Evolutionary conservation across 2,113 vertebrate species (phyloP).

Genomic region (Mesitornis unicolor): DNA sequence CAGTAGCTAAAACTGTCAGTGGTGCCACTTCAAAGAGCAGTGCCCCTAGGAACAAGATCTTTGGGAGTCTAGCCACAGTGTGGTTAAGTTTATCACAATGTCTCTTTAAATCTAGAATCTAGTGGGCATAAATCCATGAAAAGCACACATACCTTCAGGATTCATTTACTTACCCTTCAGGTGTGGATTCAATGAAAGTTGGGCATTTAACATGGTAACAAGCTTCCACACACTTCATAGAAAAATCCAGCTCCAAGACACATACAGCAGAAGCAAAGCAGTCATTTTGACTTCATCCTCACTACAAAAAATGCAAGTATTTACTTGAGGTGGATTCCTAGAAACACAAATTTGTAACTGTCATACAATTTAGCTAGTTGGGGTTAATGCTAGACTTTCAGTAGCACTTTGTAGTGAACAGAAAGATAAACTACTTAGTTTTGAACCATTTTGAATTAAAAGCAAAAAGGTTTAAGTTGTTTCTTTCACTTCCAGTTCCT

Average conservation of each 20-base stretch:
- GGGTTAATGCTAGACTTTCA: background rate
- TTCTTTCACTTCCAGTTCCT: background rate
- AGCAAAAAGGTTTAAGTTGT: background rate
- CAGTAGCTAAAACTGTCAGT: conserved; percentile 13
- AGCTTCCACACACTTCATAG: background rate
- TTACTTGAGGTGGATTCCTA: background rate
- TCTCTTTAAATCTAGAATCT: conserved; percentile 31
- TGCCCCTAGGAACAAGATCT: conserved; percentile 10
- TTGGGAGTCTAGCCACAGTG: conserved; percentile 11
- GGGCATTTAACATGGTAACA: background rate
- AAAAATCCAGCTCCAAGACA: background rate
- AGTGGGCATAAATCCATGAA: conserved; percentile 15
- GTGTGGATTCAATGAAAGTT: conserved; percentile 13
- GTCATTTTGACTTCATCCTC: background rate
- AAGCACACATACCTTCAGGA: background rate
- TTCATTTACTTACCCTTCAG: conserved; percentile 19
- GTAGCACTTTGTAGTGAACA: background rate
- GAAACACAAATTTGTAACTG: background rate
- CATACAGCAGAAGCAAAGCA: background rate
- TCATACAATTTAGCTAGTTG: background rate
- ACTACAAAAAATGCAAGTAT: background rate
- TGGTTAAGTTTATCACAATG: conserved; percentile 35
- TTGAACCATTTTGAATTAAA: background rate
- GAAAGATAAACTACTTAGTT: background rate
- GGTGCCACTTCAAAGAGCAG: conserved; percentile 31